Conservation (phyloP, 2,797 vertebrate species). For the Sciurus vulgaris region DNA sequence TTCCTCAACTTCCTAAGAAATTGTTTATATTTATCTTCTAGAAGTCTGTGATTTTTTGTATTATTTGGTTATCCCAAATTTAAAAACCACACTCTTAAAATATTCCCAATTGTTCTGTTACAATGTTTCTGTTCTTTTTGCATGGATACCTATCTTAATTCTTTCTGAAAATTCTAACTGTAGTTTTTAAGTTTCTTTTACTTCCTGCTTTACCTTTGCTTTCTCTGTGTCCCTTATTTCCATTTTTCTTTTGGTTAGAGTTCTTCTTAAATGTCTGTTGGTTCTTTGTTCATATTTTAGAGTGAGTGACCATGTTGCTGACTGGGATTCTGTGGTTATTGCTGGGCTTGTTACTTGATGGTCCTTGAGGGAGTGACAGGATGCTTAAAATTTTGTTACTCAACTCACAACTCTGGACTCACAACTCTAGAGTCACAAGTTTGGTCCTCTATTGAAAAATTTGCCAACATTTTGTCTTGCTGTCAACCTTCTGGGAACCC, state of each 20-base stretch:
- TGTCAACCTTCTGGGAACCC: neutral
- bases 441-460: neutral
- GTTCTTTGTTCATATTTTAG: neutral
- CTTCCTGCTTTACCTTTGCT: neutral
- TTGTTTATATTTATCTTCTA: conserved; percentile 56
- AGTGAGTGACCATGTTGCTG: neutral
- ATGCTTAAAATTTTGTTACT: neutral
- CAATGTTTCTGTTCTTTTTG: conserved; percentile 44
- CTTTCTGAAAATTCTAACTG: neutral
- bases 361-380: neutral
- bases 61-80: conserved; percentile 26
- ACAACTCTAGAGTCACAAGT: neutral
- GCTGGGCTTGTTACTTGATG: neutral
- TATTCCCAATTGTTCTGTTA: conserved; percentile 36
- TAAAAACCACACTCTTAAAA: neutral
- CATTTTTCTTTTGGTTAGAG: neutral
- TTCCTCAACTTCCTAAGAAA: conserved; percentile 34
- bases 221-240: neutral
- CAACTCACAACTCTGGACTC: neutral
- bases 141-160: conserved; percentile 29
- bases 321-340: neutral
- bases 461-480: neutral
- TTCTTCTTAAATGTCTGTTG: conserved; percentile 13
- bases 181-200: neutral
- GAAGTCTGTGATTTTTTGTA: conserved; percentile 49